Percentiles rank a stretch among this genome's conserved stretches.
Conservation (phyloP, 2,888 invertebrate genomes). For the Macaria liturata region DNA sequence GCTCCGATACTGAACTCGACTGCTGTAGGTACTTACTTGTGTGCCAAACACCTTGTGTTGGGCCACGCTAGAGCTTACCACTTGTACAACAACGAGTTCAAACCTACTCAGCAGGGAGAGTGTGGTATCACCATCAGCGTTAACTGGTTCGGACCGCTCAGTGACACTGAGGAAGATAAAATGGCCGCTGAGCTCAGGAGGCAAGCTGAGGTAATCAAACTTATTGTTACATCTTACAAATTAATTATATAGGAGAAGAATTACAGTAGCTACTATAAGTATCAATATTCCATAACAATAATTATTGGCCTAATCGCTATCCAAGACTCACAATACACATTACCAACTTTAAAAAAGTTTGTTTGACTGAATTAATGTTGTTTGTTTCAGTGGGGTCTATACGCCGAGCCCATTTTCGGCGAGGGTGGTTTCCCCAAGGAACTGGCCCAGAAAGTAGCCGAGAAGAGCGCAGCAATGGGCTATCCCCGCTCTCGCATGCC, state of each 20-base stretch:
- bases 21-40: slow-evolving; percentile 74
- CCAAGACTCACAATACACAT: too few species aligned
- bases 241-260: too few species aligned
- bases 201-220: slow-evolving; percentile 46
- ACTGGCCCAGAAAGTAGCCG: slow-evolving; percentile 66
- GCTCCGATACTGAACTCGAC: slow-evolving; percentile 62
- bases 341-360: too few species aligned
- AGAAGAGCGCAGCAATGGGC: slow-evolving; percentile 69
- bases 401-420: slow-evolving; percentile 73
- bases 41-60: slow-evolving; percentile 71
- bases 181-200: slow-evolving; percentile 58
- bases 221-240: too few species aligned
- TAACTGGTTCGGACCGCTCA: slow-evolving; percentile 48
- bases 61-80: slow-evolving; percentile 81
- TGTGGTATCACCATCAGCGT: slow-evolving; percentile 56
- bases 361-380: too few species aligned
- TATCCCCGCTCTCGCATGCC: slow-evolving; percentile 68
- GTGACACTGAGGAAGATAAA: slow-evolving; percentile 58
- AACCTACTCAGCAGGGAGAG: slow-evolving; percentile 45
- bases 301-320: too few species aligned
- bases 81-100: slow-evolving; percentile 63
- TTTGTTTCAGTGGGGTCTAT: slow-evolving; percentile 65
- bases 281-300: too few species aligned
- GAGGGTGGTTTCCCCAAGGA: slow-evolving; percentile 81
- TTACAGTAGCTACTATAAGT: too few species aligned